These are phyloP conservation scores for Sphyrna mokarran DNA, from an alignment of 2,113 vertebrate species.

Conservation along the genomic window DNA sequence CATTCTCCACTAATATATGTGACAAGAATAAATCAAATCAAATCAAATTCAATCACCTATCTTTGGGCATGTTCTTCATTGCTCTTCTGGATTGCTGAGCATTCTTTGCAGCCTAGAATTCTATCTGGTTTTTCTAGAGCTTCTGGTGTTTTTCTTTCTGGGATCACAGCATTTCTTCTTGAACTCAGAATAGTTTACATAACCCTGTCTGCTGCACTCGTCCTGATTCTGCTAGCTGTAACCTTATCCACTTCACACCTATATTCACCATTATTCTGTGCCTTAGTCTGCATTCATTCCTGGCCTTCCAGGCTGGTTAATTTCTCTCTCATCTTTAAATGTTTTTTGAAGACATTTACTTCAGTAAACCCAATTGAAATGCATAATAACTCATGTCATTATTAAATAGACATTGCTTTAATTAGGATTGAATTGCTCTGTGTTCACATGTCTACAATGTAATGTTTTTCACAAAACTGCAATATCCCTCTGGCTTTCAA, in stretches of 20 bases:
- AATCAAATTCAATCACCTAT: not conserved
- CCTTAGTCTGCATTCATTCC: not conserved
- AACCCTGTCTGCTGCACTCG: not conserved
- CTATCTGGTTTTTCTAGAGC: not conserved
- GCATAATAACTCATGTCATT: not conserved
- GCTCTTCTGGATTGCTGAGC: not conserved
- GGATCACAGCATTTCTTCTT: not conserved
- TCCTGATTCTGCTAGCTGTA: not conserved
- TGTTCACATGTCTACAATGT: not conserved
- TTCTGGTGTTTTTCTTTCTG: not conserved
- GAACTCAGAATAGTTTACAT: not conserved
- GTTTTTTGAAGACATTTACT: not conserved
- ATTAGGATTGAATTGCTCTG: not conserved
- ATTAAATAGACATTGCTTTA: not conserved
- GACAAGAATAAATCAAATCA: too few relatives aligned
- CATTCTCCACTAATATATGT: too few relatives aligned
- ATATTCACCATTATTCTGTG: not conserved
- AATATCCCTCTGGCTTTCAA: not conserved
- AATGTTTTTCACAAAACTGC: not conserved
- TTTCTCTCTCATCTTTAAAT: not conserved
- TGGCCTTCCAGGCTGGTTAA: not conserved
- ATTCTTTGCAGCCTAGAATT: not conserved
- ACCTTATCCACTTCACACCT: not conserved
- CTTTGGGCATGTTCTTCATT: not conserved
- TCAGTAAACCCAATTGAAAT: not conserved